phyloP scores from a whole-genome alignment of 1,140 invertebrate species.

The Saccostrea echinata region DNA sequence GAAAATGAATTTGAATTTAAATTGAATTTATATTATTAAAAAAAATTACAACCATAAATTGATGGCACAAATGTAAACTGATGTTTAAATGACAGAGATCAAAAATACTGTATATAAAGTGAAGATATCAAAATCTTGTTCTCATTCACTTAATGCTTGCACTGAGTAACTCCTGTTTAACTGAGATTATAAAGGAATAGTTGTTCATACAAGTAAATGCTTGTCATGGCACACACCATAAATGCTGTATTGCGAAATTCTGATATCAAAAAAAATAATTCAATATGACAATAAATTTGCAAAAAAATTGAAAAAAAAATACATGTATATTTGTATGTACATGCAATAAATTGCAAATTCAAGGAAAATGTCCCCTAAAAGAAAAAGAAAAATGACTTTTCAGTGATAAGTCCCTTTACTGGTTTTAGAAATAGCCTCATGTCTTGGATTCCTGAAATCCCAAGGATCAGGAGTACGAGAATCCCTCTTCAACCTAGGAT shows the following conservation, averaged over 20 bases:
- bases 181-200: not conserved
- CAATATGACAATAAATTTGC: too few relatives aligned
- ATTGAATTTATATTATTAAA: not conserved
- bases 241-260: not conserved
- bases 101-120: not conserved
- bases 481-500: conserved; percentile 13
- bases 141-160: not conserved
- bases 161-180: not conserved
- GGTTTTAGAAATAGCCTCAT: conserved; percentile 2
- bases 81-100: not conserved
- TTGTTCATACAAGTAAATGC: not conserved
- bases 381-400: not conserved
- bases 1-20: not conserved
- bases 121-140: not conserved
- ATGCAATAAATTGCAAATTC: too few relatives aligned
- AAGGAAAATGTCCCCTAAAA: too few relatives aligned
- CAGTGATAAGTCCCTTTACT: conserved; percentile 22
- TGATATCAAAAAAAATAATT: too few relatives aligned
- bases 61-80: not conserved
- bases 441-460: conserved; percentile 36
- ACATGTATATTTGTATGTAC: too few relatives aligned
- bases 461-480: conserved; percentile 2
- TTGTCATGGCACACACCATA: not conserved
- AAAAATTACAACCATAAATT: not conserved
- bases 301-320: too few relatives aligned